Evolutionary conservation across 2,888 invertebrate species (phyloP).

Genomic region (Anarsia innoxiella): DNA sequence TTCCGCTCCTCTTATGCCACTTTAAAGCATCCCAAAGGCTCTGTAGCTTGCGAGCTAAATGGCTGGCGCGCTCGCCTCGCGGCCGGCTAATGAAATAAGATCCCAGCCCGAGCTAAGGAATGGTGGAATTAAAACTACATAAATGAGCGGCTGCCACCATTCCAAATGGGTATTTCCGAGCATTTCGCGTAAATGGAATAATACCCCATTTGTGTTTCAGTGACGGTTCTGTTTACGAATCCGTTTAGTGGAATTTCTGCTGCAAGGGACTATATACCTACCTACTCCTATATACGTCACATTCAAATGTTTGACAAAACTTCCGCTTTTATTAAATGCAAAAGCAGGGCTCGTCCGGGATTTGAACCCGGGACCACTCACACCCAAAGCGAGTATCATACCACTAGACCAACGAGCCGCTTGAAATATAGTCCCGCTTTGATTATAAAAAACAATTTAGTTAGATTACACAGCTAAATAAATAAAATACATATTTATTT

Average conservation of each 20-base stretch:
- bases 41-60: constrained; percentile 62
- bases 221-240: constrained; percentile 19
- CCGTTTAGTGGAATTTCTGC: constrained; percentile 13
- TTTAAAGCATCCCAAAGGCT: too few relatives aligned
- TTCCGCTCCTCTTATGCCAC: too few relatives aligned
- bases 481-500: neutral
- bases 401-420: constrained; percentile 29
- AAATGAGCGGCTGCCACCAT: constrained; percentile 57
- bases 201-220: constrained; percentile 23
- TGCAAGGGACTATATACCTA: too few relatives aligned
- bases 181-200: constrained; percentile 27
- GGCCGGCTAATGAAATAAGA: constrained; percentile 72
- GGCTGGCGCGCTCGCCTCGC: constrained; percentile 54
- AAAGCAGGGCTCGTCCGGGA: constrained; percentile 45
- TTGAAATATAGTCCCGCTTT: too few relatives aligned
- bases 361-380: constrained; percentile 47
- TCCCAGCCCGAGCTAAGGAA: constrained; percentile 67
- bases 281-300: too few relatives aligned
- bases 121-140: constrained; percentile 74
- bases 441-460: too few relatives aligned
- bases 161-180: constrained; percentile 50
- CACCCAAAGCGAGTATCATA: constrained; percentile 36
- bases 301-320: too few relatives aligned
- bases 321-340: too few relatives aligned
- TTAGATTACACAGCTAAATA: neutral